These are phyloP conservation scores for Euura lappo DNA, from an alignment of 1,140 invertebrate species.

Conservation along the genomic window DNA sequence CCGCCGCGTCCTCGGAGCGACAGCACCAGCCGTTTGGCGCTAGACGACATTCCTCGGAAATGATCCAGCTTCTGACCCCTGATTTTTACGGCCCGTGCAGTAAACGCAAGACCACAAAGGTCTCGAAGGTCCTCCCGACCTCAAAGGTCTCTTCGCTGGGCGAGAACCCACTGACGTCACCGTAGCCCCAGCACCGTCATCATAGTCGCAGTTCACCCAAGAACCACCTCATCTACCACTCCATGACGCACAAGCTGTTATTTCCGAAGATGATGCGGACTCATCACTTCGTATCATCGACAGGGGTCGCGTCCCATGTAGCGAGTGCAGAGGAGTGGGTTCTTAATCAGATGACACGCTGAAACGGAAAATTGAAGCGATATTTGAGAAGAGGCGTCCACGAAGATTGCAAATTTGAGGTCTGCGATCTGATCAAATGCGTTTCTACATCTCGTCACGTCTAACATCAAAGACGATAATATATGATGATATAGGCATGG, in stretches of 20 bases:
- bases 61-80: slow-evolving; percentile 55
- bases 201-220: not conserved
- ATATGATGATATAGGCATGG: too few species aligned
- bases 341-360: too few species aligned
- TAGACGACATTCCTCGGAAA: slow-evolving; percentile 63
- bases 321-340: too few species aligned
- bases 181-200: not conserved
- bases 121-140: not conserved
- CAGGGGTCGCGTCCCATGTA: too few species aligned
- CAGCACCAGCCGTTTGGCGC: slow-evolving; percentile 73
- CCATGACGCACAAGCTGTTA: not conserved
- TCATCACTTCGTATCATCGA: too few species aligned
- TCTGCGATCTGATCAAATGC: too few species aligned
- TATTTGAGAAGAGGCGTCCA: too few species aligned
- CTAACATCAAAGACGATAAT: too few species aligned
- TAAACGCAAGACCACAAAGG: not conserved
- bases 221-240: not conserved
- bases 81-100: not conserved
- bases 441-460: too few species aligned
- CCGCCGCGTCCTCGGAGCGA: slow-evolving; percentile 65
- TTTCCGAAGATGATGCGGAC: too few species aligned
- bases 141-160: slow-evolving; percentile 1
- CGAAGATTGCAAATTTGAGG: too few species aligned
- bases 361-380: too few species aligned
- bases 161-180: slow-evolving; percentile 6